Evolutionary conservation across 2,888 invertebrate genomes (phyloP), one percentile per base, ranked within the genome.

Genomic region (Nipponacmea schrenckii): DNA sequence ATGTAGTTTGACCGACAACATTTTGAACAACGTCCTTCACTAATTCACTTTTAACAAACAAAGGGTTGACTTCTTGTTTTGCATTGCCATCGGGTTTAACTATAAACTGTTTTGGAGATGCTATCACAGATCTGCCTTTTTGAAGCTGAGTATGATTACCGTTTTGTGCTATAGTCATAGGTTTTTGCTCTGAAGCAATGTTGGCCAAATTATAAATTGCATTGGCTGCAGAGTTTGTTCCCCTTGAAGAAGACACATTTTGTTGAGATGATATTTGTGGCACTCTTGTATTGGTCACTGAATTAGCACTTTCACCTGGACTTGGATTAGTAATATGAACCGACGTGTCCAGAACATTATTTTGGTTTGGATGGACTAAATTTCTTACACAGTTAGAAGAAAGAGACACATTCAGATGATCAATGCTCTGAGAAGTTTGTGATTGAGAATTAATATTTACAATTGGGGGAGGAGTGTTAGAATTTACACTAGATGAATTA

Each of bases 101-200:
- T 24, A 79, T 68, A 69, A 79, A 77, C 50, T 75, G 76, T 46
- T 69, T 62, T 62, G 70, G 74, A 39, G 68, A 63, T 24, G 77
- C 70, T 72, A 73, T 72, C 69, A 78, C 71, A 67, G 77, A 70
- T 62, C 74, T 70, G 67, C 74, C 76, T 69, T 78, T 78, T n/a
- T 62, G 64, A 44, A 69, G 70, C 31, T 72, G 72, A 74, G 76
- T 76, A 63, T 73, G 74, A 73, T 77, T 79, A 14, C 79, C 79
- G 72, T 79, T 78, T 31, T 74, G 76, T 50, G 82, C 79, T 62
- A 85, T 82, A 65, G 81, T 77, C 39, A 86, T 72, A 20, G 83
- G 85, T 75, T 83, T 83, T 74, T 86, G 86, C 74, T 85, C 84
- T 31, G 85, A 83, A 69, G 86, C 85, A 64, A 85, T 81, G 65